Percentiles rank a stretch among this genome's conserved stretches.
These are phyloP conservation scores for Manis pentadactyla DNA, from an alignment of 2,797 vertebrate species.

Conservation along the genomic window DNA sequence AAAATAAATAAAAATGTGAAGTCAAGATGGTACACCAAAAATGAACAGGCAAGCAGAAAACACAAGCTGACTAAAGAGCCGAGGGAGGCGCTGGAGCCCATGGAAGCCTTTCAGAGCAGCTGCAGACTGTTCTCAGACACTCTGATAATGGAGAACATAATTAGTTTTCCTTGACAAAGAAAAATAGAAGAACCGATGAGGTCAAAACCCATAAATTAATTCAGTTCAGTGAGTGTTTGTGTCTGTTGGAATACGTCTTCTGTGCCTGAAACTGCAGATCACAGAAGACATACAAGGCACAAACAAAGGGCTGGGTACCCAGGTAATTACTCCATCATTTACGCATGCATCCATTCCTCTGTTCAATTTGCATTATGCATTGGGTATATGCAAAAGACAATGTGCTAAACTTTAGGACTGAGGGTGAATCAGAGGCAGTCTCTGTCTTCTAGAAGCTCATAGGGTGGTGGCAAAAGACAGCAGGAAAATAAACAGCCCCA, in stretches of 20 bases:
- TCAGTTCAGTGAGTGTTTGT: conserved; percentile 52
- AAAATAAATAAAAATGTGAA: conserved; percentile 47
- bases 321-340: background rate
- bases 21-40: background rate
- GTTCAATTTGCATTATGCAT: background rate
- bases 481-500: background rate
- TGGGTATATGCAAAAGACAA: background rate
- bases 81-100: background rate
- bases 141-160: conserved; percentile 62
- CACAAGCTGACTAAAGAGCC: background rate
- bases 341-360: background rate
- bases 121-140: conserved; percentile 62
- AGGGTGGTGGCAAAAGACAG: background rate
- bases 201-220: conserved; percentile 72
- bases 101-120: conserved; percentile 62
- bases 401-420: background rate
- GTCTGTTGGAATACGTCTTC: conserved; percentile 51
- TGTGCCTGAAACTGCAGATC: conserved; percentile 24
- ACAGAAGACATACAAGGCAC: background rate
- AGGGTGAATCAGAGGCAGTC: background rate
- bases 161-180: conserved; percentile 72
- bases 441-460: background rate
- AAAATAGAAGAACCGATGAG: conserved; percentile 69
- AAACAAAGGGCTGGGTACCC: background rate
- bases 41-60: background rate